Percentiles rank a stretch among this genome's conserved stretches.
phyloP scores from a whole-genome alignment of 2,113 vertebrate species.

The Pristiophorus japonicus region DNA sequence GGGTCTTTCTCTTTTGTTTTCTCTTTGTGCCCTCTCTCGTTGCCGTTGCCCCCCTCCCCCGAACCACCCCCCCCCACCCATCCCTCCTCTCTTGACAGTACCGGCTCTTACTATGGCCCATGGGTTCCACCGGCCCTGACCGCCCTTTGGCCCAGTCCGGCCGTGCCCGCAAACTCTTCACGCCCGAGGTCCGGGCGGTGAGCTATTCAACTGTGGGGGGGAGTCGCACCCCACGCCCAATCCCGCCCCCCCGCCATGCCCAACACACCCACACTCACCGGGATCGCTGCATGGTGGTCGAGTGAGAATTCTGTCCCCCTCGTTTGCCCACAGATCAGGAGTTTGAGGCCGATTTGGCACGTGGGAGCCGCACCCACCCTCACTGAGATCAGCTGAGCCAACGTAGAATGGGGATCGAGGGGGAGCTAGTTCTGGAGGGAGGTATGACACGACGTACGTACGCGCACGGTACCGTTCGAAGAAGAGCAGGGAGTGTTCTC shows the following conservation, averaged over 20 bases:
- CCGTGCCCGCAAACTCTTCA: not conserved
- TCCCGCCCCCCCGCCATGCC: not conserved
- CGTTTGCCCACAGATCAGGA: too few relatives aligned
- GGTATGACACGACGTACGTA: not conserved
- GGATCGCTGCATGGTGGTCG: too few relatives aligned
- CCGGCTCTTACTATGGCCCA: not conserved
- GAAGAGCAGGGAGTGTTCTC: not conserved
- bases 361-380: too few relatives aligned
- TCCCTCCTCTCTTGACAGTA: not conserved
- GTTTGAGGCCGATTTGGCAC: too few relatives aligned
- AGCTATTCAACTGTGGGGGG: not conserved
- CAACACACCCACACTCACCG: not conserved
- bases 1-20: not conserved
- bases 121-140: not conserved
- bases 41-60: too few relatives aligned
- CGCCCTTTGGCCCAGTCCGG: not conserved
- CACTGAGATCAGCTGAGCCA: not conserved
- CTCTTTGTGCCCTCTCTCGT: too few relatives aligned
- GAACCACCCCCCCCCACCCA: not conserved
- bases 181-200: not conserved
- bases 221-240: not conserved
- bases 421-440: not conserved
- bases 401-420: not conserved
- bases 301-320: too few relatives aligned
- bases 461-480: not conserved